Evolutionary conservation across 2,797 vertebrate species (phyloP), one percentile per base, ranked within the genome.

Genomic region (Falco novaeseelandiae): DNA sequence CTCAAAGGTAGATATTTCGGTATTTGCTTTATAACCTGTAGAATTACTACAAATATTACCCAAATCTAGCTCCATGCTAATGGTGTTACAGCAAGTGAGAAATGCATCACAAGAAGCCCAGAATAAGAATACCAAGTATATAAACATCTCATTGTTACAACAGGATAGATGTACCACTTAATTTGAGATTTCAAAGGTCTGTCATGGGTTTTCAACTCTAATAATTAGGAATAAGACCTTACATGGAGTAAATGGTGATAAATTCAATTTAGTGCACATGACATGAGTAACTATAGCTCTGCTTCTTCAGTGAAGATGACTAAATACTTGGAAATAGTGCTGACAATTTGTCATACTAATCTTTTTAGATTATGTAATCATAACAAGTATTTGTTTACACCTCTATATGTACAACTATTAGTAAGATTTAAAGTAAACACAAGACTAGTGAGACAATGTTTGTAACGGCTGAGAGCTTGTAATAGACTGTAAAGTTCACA

Each of bases 401-500:
- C 17, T 74, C 11, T 59, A 5, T 49, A 14, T n/a, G 9, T 34
- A 44, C 4, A 32, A 36, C 13, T 70, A 10, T 52, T 30, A 55
- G 5, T 52, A 79, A 29, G 8, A 3, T 17, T 49, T 66, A 83
- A 78, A 57, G 6, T 5, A 92, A 63, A 46, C 15, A 62, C 8
- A 76, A 36, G 44, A 70, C 4, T 11, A 54, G 49, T 32, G 38
- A 74, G 34, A 73, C 90, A 89, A 62, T 14, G 11, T 49, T 26
- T 55, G 21, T 21, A 46, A 27, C 23, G 25, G 1, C 1, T 21
- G 22, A 7, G 12, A 4, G 1, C 4, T 76, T 12, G 1, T 12
- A 48, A 36, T 0, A 44, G 16, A 25, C 27, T 58, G 32, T 23
- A 20, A 67, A 87, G 38, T 61, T 9, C 32, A 54, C 12, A 18